Evolutionary conservation across 2,113 vertebrate species (phyloP), one percentile per base, ranked within the genome.

Genomic region (Periophthalmus modestus): DNA sequence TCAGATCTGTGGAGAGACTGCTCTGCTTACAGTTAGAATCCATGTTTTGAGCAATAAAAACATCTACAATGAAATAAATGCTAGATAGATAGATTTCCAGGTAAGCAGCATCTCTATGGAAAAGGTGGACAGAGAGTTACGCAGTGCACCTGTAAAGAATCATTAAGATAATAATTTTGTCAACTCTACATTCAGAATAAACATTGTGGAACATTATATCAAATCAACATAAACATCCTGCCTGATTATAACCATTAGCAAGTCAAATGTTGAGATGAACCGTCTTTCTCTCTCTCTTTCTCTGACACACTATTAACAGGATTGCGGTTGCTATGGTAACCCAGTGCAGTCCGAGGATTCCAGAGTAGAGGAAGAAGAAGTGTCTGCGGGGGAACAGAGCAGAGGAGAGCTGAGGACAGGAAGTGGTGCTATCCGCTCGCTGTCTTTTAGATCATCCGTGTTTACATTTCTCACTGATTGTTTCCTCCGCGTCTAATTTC

Each of bases 251-350:
- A 74, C 24, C 52, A 85, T 87, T 66, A 78, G 74, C 50, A 70
- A 34, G 52, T 63, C 58, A 74, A 69, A 83, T 75, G 84, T 73
- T 43, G 77, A 72, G 77, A 21, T 65, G 58, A 62, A 21, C 12
- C n/a, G 3, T 68, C 59, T 82, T 77, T 78, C 85, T 74, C 75
- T 77, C 57, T 74, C 0, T 46, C 72, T 74, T 57, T 80, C 73
- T 74, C 72, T 90, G 88, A 89, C 89, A 91, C 85, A 86, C 77
- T 91, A 89, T 85, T 78, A 14, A 82, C 75, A 77, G 83, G 82
- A 83, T 79, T 85, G 66, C 46, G 85, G 91, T 92, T 92, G 89
- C 91, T 85, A 77, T 62, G 71, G 91, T 88, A 90, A 92, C 89
- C 85, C 21, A 69, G 80, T 63, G 70, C 83, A 86, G 88, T 87